Conservation (phyloP, 1,140 invertebrate genomes). For the Drosophila ercepeae region DNA sequence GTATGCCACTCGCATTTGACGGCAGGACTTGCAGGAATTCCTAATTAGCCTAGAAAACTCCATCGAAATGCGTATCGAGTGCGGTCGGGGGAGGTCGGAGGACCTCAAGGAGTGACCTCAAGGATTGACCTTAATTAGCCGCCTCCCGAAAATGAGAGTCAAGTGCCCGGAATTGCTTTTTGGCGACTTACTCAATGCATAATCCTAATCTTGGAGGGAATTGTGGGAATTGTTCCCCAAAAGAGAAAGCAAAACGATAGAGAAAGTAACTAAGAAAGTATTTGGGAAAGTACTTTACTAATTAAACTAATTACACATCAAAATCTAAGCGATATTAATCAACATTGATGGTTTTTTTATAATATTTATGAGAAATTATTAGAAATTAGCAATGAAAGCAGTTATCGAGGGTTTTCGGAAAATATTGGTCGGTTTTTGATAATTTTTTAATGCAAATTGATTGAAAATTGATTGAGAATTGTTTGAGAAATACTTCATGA, state of each 20-base stretch:
- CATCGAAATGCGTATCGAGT: conserved; percentile 10
- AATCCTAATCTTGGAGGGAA: background rate
- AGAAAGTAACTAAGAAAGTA: background rate
- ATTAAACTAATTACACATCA: background rate
- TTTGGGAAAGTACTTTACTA: background rate
- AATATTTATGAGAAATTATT: too few species aligned
- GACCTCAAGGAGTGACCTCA: too few species aligned
- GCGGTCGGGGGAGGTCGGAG: too few species aligned
- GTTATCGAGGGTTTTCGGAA: too few species aligned
- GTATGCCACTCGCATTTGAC: conserved; percentile 30
- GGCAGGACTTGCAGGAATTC: background rate
- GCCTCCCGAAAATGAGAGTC: conserved; percentile 38
- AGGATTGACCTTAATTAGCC: conserved; percentile 32
- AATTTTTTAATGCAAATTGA: too few species aligned
- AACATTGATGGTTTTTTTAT: too few species aligned
- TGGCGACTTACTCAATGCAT: conserved; percentile 5
- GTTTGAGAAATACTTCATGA: too few species aligned
- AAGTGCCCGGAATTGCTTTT: conserved; percentile 17
- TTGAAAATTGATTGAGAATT: too few species aligned
- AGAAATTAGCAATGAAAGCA: too few species aligned
- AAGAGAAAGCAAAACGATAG: background rate
- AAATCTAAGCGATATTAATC: too few species aligned
- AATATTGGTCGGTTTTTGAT: too few species aligned
- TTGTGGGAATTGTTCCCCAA: background rate
- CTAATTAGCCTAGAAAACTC: conserved; percentile 38